Evolutionary conservation across 2,113 vertebrate genomes (phyloP), one percentile per base, ranked within the genome.

Genomic region (Atrichornis clamosus): DNA sequence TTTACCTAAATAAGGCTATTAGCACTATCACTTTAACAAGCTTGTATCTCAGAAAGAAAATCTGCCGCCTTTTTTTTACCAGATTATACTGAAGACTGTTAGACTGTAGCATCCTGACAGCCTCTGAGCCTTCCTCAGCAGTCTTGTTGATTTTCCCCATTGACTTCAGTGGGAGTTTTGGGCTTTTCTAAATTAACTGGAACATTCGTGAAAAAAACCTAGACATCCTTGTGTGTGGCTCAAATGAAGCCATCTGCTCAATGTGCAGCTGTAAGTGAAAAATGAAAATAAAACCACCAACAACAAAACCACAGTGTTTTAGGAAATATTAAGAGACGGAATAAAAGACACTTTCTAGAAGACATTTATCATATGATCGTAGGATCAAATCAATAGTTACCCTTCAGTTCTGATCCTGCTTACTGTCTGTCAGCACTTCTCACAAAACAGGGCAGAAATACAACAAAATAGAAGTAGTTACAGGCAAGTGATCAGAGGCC

Each of bases 231-330:
- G 74, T 62, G 58, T 73, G 65, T 89, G 87, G 77, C 89, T 94
- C 77, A 78, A 42, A 89, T 82, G 49, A 89, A 93, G 55, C 84
- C 87, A 89, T 95, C 84, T 95, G 84, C 53, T 96, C 93, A 58
- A 26, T 69, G 58, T 65, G 74, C 58, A 89, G 41, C 44, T 0
- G 0, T 67, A 81, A 92, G 41, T 89, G 82, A 89, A 89, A 96
- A 93, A 84, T 46, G 16, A 87, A 89, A 90, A 91, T 78, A 87
- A 96, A 95, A 5, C 22, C 47, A 62, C 0, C 26, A 65, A 0
- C 42, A 91, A 32, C 41, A 68, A 87, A 84, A 10, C 3, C 60
- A 42, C 50, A 39, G 37, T 75, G 41, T 49, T 85, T 88, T 73
- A 62, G 46, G 53, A 87, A 69, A 46, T 79, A 65, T 60, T 85